A percentile compares a stretch with the other conserved stretches of the same genome.
Evolutionary conservation across 2,888 invertebrate genomes (phyloP).

Genomic region (Catocala fraxini): DNA sequence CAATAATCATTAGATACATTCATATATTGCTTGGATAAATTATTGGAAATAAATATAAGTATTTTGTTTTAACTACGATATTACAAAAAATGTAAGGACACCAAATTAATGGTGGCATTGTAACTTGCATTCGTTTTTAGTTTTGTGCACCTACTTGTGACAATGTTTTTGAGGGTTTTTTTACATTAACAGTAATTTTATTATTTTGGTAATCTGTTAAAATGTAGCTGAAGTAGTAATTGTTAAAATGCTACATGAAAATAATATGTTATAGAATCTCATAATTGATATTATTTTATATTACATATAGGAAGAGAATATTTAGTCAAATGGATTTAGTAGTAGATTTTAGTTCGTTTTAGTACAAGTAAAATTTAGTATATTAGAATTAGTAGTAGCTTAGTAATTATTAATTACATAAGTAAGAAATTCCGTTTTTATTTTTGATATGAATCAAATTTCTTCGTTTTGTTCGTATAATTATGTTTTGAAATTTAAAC

Average conservation of each 20-base stretch:
- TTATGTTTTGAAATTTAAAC: background rate
- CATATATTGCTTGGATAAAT: too few relatives aligned
- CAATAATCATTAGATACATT: conserved; percentile 19
- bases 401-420: conserved; percentile 20
- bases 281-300: conserved; percentile 7
- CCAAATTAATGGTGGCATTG: too few relatives aligned
- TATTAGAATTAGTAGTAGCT: conserved; percentile 47
- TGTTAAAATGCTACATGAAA: background rate
- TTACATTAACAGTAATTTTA: too few relatives aligned
- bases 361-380: conserved; percentile 10
- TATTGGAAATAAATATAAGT: too few relatives aligned
- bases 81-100: too few relatives aligned
- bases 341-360: conserved; percentile 30
- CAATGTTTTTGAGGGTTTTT: too few relatives aligned
- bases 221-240: too few relatives aligned
- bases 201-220: too few relatives aligned
- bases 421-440: conserved; percentile 6
- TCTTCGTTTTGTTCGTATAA: conserved; percentile 11
- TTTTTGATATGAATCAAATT: conserved; percentile 7
- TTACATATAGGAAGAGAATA: conserved; percentile 32
- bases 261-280: background rate
- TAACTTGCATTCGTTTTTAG: too few relatives aligned
- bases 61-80: too few relatives aligned
- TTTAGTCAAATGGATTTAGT: conserved; percentile 40
- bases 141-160: too few relatives aligned